phyloP scores from a whole-genome alignment of 64 coral and sea anemone genomes.

The Catalaphyllia jardinei region DNA sequence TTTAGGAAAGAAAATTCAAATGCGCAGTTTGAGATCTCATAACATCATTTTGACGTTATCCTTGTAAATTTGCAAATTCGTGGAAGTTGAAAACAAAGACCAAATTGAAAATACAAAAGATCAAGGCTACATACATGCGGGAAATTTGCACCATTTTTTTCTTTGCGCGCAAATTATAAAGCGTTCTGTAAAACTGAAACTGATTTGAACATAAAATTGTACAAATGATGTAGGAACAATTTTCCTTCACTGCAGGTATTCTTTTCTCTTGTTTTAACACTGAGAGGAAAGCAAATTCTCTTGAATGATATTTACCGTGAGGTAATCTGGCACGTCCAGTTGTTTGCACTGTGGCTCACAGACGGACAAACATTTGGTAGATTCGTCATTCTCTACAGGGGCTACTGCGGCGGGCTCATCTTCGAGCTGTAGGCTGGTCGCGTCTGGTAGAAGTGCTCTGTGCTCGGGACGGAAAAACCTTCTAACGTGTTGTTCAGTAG shows the following conservation, averaged over 20 bases:
- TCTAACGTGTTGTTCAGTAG: neutral
- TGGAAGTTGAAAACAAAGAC: neutral
- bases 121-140: too few relatives aligned
- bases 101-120: neutral
- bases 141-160: too few relatives aligned
- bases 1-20: neutral
- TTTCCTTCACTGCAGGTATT: too few relatives aligned
- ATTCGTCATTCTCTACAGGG: neutral
- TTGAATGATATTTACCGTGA: neutral
- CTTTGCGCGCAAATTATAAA: too few relatives aligned
- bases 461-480: constrained; percentile 9
- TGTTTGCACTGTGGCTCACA: neutral
- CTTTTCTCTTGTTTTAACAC: too few relatives aligned
- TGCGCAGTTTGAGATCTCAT: too few relatives aligned
- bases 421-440: neutral
- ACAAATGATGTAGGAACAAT: too few relatives aligned
- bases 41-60: too few relatives aligned
- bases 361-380: constrained; percentile 14
- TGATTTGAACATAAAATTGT: too few relatives aligned
- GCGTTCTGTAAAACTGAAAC: too few relatives aligned
- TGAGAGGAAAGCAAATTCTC: too few relatives aligned
- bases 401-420: neutral
- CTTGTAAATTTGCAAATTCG: too few relatives aligned
- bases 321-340: constrained; percentile 7
- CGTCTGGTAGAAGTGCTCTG: neutral